phyloP scores from a whole-genome alignment of 2,113 vertebrate genomes.

The Bubalus kerabau region DNA sequence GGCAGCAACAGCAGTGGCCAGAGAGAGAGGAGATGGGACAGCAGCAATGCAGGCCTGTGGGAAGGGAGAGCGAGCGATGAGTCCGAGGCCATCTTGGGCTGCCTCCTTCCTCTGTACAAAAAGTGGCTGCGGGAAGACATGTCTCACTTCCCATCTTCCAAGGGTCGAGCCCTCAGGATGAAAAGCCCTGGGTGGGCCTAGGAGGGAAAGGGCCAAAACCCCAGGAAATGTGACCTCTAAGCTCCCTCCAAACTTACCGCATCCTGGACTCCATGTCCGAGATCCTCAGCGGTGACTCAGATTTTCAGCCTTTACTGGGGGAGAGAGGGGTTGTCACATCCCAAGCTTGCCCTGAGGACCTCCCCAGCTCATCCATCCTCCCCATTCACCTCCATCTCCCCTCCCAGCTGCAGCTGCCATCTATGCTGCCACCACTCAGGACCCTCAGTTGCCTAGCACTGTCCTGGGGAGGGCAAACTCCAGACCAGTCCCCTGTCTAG shows the following conservation, averaged over 20 bases:
- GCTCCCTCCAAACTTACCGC: conserved; percentile 75
- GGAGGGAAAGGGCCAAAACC: neutral
- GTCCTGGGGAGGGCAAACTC: neutral
- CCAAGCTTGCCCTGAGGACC: neutral
- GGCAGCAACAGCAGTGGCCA: conserved; percentile 80
- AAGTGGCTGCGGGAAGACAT: neutral
- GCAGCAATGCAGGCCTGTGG: conserved; percentile 71
- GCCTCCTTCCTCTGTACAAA: neutral
- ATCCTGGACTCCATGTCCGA: conserved; percentile 76
- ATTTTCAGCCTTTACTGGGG: conserved; percentile 81
- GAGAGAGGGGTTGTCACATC: conserved; percentile 18
- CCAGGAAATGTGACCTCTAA: neutral
- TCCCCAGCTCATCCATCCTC: accelerated
- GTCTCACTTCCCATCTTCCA: neutral
- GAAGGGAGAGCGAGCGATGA: neutral
- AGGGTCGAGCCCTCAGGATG: neutral
- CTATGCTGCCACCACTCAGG: neutral
- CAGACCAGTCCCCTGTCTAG: neutral
- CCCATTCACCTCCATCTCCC: neutral
- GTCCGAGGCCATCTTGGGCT: neutral
- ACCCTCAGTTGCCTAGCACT: neutral
- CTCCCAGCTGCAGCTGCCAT: neutral
- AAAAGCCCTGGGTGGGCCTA: neutral
- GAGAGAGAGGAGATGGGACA: conserved; percentile 77
- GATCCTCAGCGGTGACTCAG: conserved; percentile 69